These are phyloP conservation scores for Etheostoma cragini DNA, from an alignment of 2,113 vertebrate genomes.

Conservation along the genomic window DNA sequence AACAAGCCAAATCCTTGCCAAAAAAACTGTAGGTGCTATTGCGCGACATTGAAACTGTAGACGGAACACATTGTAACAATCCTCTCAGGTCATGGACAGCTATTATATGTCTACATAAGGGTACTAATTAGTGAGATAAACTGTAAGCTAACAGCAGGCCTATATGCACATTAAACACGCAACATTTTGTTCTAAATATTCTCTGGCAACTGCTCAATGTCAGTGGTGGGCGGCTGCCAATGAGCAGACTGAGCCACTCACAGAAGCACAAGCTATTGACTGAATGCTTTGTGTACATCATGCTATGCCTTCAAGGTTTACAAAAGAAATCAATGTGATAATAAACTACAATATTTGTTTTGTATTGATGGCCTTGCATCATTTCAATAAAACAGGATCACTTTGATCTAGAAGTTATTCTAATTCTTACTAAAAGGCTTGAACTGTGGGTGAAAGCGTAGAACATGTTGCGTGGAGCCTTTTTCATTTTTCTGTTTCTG, in stretches of 20 bases:
- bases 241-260: slow-evolving; percentile 6
- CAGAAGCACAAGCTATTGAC: slow-evolving; percentile 7
- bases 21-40: background rate
- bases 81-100: background rate
- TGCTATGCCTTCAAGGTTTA: slow-evolving; percentile 19
- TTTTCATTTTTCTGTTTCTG: slow-evolving; percentile 30
- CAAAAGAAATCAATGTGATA: background rate
- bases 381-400: background rate
- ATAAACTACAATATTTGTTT: background rate
- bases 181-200: slow-evolving; percentile 29
- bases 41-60: background rate
- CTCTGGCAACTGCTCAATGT: slow-evolving; percentile 32
- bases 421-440: slow-evolving; percentile 4
- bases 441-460: background rate
- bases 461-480: background rate
- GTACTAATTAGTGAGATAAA: background rate
- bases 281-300: slow-evolving; percentile 16
- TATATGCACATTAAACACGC: background rate
- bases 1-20: background rate
- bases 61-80: background rate
- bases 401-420: background rate
- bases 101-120: background rate
- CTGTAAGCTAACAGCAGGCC: background rate
- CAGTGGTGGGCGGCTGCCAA: slow-evolving; percentile 37
- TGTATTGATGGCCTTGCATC: background rate